Evolutionary conservation across 2,797 vertebrate species (phyloP).

Genomic region (Gymnothorax reevesii): DNA sequence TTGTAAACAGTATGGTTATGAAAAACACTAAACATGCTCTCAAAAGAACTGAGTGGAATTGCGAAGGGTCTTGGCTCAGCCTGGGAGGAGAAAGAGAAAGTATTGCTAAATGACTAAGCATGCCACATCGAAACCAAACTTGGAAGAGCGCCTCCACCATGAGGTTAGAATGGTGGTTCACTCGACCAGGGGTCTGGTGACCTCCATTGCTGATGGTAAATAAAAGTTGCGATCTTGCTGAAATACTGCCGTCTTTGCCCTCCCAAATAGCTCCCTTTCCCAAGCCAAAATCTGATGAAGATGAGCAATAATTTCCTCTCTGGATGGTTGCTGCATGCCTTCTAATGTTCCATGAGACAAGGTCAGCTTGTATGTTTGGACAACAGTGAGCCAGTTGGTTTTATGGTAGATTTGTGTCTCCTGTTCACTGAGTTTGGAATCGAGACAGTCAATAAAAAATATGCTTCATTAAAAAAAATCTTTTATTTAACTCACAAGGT

Average conservation of each 20-base stretch:
- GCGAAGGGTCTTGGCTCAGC: neutral
- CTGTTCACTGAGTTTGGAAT: neutral
- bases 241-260: neutral
- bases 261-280: constrained; percentile 13
- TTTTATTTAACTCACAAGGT: too few species aligned
- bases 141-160: constrained; percentile 38
- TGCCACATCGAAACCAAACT: constrained; percentile 43
- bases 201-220: constrained; percentile 29
- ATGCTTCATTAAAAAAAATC: neutral
- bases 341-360: constrained; percentile 10
- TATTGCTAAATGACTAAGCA: constrained; percentile 29
- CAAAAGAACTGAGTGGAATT: neutral
- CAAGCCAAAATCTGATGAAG: constrained; percentile 2
- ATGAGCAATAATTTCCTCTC: neutral
- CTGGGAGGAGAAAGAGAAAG: constrained; percentile 2
- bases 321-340: neutral
- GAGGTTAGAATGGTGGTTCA: constrained; percentile 41
- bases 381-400: constrained; percentile 18
- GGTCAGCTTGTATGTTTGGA: neutral
- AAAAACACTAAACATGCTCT: neutral
- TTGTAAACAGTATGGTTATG: neutral
- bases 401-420: neutral
- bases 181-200: constrained; percentile 41
- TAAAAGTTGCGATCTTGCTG: constrained; percentile 33
- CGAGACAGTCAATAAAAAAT: neutral